These are phyloP conservation scores for Margaritifera margaritifera DNA, from an alignment of 2,888 invertebrate genomes.

Conservation along the genomic window DNA sequence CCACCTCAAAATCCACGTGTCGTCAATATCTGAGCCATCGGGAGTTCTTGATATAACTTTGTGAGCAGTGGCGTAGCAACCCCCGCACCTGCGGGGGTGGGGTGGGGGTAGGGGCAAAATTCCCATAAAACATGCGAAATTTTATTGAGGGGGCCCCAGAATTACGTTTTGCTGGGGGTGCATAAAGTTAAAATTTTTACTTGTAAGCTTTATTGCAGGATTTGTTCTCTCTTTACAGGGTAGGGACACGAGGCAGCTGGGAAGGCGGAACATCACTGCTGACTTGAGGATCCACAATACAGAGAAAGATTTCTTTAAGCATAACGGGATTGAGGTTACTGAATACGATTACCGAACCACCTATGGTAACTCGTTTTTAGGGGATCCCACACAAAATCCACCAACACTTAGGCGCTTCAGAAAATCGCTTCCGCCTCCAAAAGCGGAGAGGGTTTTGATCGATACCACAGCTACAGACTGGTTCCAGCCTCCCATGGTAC, in stretches of 20 bases:
- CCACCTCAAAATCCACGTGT: no score
- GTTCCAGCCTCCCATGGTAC: conserved; percentile 36
- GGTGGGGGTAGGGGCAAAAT: no score
- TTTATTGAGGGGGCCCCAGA: neutral
- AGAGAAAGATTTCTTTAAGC: conserved; percentile 55
- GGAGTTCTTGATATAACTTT: no score
- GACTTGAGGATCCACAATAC: conserved; percentile 57
- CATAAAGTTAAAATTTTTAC: neutral
- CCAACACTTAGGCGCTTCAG: conserved; percentile 54
- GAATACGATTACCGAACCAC: conserved; percentile 51
- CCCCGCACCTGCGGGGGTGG: no score
- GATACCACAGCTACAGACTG: conserved; percentile 56
- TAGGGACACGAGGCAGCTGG: conserved; percentile 47
- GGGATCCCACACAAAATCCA: conserved; percentile 37
- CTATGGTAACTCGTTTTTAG: conserved; percentile 51
- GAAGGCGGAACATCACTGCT: conserved; percentile 44
- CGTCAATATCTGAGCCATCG: no score
- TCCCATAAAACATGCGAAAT: neutral
- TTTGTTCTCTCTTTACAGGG: conserved; percentile 42
- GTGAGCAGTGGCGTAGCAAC: no score
- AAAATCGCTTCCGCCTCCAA: conserved; percentile 42
- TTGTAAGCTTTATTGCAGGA: neutral
- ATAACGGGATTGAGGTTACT: conserved; percentile 39
- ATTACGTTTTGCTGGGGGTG: neutral
- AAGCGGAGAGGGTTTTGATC: conserved; percentile 37